Base-by-base conservation (phyloP, 2,797 vertebrate species). In the Labeo calbasu region DNA sequence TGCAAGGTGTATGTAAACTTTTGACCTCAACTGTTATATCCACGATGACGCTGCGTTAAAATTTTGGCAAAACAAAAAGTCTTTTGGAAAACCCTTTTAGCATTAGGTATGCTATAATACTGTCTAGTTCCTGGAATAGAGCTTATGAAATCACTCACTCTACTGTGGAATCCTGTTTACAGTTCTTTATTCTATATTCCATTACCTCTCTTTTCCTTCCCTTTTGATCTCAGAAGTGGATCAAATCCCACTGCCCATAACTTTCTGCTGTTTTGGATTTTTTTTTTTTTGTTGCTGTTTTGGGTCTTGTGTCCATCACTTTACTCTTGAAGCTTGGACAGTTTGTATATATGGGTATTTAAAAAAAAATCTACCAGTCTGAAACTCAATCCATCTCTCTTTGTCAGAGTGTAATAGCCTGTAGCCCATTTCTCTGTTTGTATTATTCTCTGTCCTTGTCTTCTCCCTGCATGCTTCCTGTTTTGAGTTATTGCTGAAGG, bases 391-490 rank as follows among this genome's bases (percentile, higher is more conserved):
- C 81, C 65, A 73, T 79, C 59, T 84, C 79, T 80, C 77, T 84
- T 86, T 81, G 76, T 89, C 78, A 81, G 32, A 86, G 65, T 43
- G 79, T 55, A 88, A 86, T 82, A 72, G 70, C 92, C 93, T 92
- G 92, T 91, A 91, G 86, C 89, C 90, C 89, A 91, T 93, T 92
- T 93, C 88, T 91, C 88, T 94, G 92, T 93, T 93, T 93, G 91
- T 92, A 91, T 91, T 94, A 89, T 91, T 85, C 87, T 79, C 86
- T 51, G 90, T 87, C 87, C 78, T 90, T 70, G 63, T 86, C 88
- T 89, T 90, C 86, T 88, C 88, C 78, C 48, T 77, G 89, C 93
- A 89, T 92, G 77, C 93, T 94, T 94, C 94, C 93, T 94, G 94
- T 94, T 95, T 91, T 93, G 89, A 92, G 90, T 89, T 84, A 77